Evolutionary conservation across 2,113 vertebrate species (phyloP), one percentile per base, ranked within the genome.

Genomic region (Phainopepla nitens): DNA sequence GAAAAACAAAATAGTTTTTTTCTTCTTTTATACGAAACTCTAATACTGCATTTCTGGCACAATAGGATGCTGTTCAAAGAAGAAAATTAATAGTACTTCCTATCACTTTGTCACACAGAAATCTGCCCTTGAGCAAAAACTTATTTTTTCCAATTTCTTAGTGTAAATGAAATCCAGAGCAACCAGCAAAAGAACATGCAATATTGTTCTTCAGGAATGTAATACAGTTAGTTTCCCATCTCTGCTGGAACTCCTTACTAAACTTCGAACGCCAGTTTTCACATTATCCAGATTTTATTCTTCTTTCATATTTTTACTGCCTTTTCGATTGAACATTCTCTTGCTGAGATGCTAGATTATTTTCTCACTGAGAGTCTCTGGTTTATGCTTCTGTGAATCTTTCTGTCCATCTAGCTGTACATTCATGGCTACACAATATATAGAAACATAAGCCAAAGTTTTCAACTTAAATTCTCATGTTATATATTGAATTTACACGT

Each of bases 151-250:
- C 47, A 58, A 17, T 68, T 47, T 73, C 62, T 73, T 70, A 44
- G 36, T 82, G 27, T 51, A 78, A 85, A 92, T 44, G 41, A 89
- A 91, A 90, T 89, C 80, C 89, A 95, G 94, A 92, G 28, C 39
- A 70, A 41, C 31, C 22, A 94, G 56, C 16, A 86, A 72, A 80
- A 75, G 13, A 81, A 44, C 31, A 64, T 39, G 39, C 42, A 94
- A 35, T 41, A 11, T 13, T 73, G 12, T 56, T 35, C 49, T 76
- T 10, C 22, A 64, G 22, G 41, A 95, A 80, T 42, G 4, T 66
- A 49, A 57, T 76, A 42, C 15, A 53, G 66, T 47, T 66, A 79
- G 28, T 80, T 94, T 94, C 58, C 42, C 15, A 33, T 62, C 20
- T 76, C 64, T 87, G n/a, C 42, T 86, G 83, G 58, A 89, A 57